Conservation (phyloP, 35 echinoderm and acorn worm species). For the Apostichopus parvimensis region DNA sequence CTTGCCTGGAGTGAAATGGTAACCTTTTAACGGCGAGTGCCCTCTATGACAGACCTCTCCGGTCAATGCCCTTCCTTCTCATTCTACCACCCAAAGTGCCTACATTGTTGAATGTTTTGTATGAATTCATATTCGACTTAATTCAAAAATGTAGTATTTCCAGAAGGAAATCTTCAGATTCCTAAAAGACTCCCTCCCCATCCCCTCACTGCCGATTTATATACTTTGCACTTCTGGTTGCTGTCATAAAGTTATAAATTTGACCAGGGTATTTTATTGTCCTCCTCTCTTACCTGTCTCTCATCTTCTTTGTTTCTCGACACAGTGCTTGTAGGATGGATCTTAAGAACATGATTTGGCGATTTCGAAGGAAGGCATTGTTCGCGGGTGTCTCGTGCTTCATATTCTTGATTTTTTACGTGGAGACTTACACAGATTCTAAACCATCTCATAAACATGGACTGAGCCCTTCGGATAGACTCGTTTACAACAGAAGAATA, state of each 20-base stretch:
- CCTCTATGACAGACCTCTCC: too few species aligned
- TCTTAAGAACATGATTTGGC: constrained; percentile 30
- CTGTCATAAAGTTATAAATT: too few species aligned
- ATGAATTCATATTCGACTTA: too few species aligned
- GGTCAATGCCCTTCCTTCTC: too few species aligned
- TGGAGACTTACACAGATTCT: constrained; percentile 28
- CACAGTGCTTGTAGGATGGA: constrained; percentile 39
- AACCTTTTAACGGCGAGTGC: too few species aligned
- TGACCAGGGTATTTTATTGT: too few species aligned
- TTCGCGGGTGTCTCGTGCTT: not conserved
- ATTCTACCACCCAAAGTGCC: too few species aligned
- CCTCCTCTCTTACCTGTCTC: too few species aligned
- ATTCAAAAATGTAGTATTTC: too few species aligned
- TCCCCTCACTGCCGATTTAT: not conserved
- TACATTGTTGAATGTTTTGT: too few species aligned
- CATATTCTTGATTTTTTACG: constrained; percentile 46
- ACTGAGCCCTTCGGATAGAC: not conserved
- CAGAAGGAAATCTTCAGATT: not conserved
- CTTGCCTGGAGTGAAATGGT: too few species aligned
- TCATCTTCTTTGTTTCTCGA: not conserved
- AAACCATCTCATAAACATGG: constrained; percentile 20
- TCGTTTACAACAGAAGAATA: constrained; percentile 42
- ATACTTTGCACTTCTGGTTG: too few species aligned
- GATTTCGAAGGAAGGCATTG: constrained; percentile 51
- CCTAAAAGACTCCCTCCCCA: not conserved